A percentile compares a stretch with the other conserved stretches of the same genome.
These are phyloP conservation scores for Epizoanthus fatuus DNA, from an alignment of 92 coral and sea anemone genomes.

Conservation along the genomic window DNA sequence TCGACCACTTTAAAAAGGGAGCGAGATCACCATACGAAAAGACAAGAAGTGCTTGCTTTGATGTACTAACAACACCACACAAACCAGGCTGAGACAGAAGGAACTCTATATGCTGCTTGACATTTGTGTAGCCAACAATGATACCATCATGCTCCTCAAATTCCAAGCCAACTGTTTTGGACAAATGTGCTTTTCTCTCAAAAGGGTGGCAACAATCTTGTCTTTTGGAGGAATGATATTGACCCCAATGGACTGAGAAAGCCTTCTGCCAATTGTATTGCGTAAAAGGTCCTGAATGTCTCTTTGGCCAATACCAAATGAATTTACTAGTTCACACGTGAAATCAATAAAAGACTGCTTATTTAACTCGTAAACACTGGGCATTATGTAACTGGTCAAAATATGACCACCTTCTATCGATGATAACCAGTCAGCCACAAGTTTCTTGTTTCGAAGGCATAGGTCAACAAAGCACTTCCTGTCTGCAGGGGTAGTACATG, in stretches of 20 bases:
- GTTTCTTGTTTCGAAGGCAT: too few species aligned
- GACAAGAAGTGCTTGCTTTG: slow-evolving; percentile 9
- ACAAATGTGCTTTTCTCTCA: slow-evolving; percentile 17
- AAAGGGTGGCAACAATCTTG: slow-evolving; percentile 10
- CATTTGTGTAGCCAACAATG: slow-evolving; percentile 13
- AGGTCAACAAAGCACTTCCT: too few species aligned
- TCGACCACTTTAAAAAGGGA: slow-evolving; percentile 64
- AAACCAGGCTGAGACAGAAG: slow-evolving; percentile 19
- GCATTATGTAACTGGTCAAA: too few species aligned
- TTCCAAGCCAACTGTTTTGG: slow-evolving; percentile 27
- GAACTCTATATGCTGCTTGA: slow-evolving; percentile 13
- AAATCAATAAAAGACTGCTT: too few species aligned
- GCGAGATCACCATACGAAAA: slow-evolving; percentile 53
- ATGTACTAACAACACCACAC: not conserved
- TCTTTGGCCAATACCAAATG: too few species aligned
- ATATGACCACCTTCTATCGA: too few species aligned
- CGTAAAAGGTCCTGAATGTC: too few species aligned
- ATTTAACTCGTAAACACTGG: too few species aligned
- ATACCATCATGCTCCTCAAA: slow-evolving; percentile 39
- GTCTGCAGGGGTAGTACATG: too few species aligned
- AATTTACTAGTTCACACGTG: too few species aligned
- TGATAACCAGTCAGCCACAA: too few species aligned
- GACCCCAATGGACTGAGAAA: not conserved
- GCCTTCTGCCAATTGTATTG: slow-evolving; percentile 7
- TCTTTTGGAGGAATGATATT: slow-evolving; percentile 60